Evolutionary conservation across 37 sponge, comb jelly and placozoan genomes (phyloP).

Genomic region (Hexactinellida sp.): DNA sequence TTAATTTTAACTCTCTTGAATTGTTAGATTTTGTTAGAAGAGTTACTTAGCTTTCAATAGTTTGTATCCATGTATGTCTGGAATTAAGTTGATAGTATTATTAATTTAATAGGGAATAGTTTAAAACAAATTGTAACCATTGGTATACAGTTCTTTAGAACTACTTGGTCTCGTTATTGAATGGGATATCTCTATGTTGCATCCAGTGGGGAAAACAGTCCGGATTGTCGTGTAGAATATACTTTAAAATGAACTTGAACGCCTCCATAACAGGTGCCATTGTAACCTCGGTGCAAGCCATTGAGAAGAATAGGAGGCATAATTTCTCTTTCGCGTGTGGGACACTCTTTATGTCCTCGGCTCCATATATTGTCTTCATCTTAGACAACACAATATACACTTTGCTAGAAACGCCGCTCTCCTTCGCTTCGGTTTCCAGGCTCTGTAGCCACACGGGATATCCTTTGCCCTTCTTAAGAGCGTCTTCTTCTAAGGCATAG

Average conservation of each 20-base stretch:
- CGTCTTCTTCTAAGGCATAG: not conserved
- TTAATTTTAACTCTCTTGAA: too few species aligned
- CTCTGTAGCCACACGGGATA: slow-evolving; percentile 1
- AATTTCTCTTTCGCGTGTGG: not conserved
- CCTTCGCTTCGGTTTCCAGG: not conserved
- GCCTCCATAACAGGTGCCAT: not conserved
- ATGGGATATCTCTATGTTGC: slow-evolving; percentile 8
- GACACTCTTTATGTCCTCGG: not conserved
- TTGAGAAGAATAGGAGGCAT: not conserved
- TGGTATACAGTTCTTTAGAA: too few species aligned
- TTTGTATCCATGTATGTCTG: too few species aligned
- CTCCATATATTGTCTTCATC: not conserved
- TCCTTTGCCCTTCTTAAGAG: not conserved
- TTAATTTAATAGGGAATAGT: too few species aligned
- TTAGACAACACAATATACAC: not conserved
- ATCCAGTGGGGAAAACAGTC: slow-evolving; percentile 6
- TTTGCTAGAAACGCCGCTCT: not conserved
- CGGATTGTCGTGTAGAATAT: not conserved
- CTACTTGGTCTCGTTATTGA: not conserved
- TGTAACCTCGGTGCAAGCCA: not conserved
- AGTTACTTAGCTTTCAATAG: too few species aligned
- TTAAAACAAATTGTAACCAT: too few species aligned
- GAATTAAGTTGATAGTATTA: too few species aligned
- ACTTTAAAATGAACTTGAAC: not conserved
- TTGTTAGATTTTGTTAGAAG: too few species aligned